Base-by-base conservation (phyloP, 2,888 invertebrate genomes). In the Geotrupes spiniger region DNA sequence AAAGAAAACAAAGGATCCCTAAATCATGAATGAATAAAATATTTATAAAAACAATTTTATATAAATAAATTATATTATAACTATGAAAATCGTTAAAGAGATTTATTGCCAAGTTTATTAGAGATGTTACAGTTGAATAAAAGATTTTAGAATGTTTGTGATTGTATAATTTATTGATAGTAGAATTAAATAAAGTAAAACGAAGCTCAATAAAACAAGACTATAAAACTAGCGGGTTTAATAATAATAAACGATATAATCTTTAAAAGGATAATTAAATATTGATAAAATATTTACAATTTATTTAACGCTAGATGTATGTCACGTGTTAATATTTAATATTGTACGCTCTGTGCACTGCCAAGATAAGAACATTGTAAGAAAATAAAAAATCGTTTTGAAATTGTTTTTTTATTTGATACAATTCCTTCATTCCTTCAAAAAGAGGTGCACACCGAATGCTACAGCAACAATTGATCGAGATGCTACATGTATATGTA, bases 181-280 rank as follows among this genome's bases (percentile, higher is more conserved):
- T 43, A 42, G 12, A 43, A 8, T 36, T 36, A 36, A 16, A 33
- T 10, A n/a, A 36, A 33, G 36, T 36, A 42, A 31, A 27, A 40
- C 11, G 40, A 40, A 51, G 55, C 56, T 59, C 57, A 59, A 59
- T 55, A 56, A 57, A 53, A 54, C 49, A 59, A 59, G 59, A 59
- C 57, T 57, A 57, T 55, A 57, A 56, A 54, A 51, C 31, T 52
- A 55, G 58, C 55, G 52, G 54, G 57, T 57, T 56, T 53, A 59
- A 54, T 37, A 52, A 4, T 3, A 21, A 45, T 39, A 42, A 42
- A 47, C 47, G 21, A 37, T 48, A 47, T 45, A 50, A 43, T 38
- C 49, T 37, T 27, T 45, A 46, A 42, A 44, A 43, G 15, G 42
- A 42, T 36, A 42, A 46, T 41, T 41, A 46, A 49, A 37, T 16